These are phyloP conservation scores for Pheosia tremula DNA, from an alignment of 2,888 invertebrate species.

Conservation along the genomic window DNA sequence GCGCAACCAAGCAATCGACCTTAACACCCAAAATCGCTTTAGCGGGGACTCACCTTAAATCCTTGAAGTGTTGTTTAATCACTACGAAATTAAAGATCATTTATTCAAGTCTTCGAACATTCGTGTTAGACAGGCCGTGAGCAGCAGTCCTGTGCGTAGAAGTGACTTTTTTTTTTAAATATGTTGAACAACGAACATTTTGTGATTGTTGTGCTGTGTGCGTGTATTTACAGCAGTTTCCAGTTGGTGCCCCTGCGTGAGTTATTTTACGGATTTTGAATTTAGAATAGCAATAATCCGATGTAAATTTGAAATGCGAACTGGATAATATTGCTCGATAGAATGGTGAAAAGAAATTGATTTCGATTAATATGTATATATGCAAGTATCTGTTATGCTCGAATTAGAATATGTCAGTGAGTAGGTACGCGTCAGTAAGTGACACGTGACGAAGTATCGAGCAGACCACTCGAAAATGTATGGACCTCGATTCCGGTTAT, in stretches of 20 bases:
- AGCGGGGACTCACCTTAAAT: slow-evolving; percentile 53
- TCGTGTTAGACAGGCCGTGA: slow-evolving; percentile 51
- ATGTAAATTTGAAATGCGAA: too few relatives aligned
- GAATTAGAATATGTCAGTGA: too few relatives aligned
- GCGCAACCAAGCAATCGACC: slow-evolving; percentile 10
- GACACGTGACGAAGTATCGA: too few relatives aligned
- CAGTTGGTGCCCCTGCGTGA: slow-evolving; percentile 74
- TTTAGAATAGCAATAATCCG: not conserved
- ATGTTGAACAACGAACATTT: slow-evolving; percentile 43
- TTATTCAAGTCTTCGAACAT: slow-evolving; percentile 53
- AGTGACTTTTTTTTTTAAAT: slow-evolving; percentile 19
- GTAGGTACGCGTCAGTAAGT: too few relatives aligned
- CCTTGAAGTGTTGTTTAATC: slow-evolving; percentile 72
- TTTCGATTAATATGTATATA: too few relatives aligned
- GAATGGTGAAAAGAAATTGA: too few relatives aligned
- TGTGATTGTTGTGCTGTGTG: slow-evolving; percentile 54
- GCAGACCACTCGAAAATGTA: too few relatives aligned
- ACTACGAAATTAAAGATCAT: slow-evolving; percentile 58
- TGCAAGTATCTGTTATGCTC: too few relatives aligned
- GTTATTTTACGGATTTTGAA: slow-evolving; percentile 39
- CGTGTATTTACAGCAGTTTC: slow-evolving; percentile 61
- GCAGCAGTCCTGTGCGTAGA: slow-evolving; percentile 39
- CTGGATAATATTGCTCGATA: too few relatives aligned
- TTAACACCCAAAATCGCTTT: slow-evolving; percentile 21
- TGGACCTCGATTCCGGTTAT: too few relatives aligned